phyloP scores from a whole-genome alignment of 2,113 vertebrate genomes.

The Seriola aureovittata region DNA sequence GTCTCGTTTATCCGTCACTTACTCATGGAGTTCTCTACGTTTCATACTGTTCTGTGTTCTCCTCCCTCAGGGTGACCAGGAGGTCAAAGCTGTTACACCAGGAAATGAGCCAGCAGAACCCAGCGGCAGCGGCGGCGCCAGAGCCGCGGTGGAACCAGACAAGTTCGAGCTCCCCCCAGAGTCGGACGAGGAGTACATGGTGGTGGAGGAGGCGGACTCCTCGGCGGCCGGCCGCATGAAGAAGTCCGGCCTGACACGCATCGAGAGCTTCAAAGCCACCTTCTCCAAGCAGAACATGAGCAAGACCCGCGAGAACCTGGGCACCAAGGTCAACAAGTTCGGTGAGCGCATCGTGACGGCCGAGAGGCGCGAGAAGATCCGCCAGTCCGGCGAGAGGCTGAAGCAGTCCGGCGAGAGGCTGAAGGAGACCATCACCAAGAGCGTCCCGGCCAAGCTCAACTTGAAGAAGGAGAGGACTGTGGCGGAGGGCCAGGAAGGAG shows the following conservation, averaged over 20 bases:
- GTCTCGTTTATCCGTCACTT: background rate
- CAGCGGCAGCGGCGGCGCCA: slow-evolving; percentile 61
- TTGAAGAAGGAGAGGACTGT: slow-evolving; percentile 88
- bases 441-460: slow-evolving; percentile 91
- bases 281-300: slow-evolving; percentile 96
- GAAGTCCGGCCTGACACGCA: slow-evolving; percentile 93
- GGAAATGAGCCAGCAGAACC: slow-evolving; percentile 79
- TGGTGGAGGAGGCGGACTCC: slow-evolving; percentile 89
- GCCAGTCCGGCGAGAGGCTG: slow-evolving; percentile 92
- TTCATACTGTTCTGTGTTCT: slow-evolving; percentile 17
- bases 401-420: slow-evolving; percentile 90
- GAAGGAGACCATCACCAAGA: slow-evolving; percentile 92
- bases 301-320: slow-evolving; percentile 95
- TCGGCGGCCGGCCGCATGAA: slow-evolving; percentile 87
- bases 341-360: slow-evolving; percentile 94
- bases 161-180: slow-evolving; percentile 87
- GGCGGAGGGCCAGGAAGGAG: slow-evolving; percentile 89
- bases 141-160: slow-evolving; percentile 82
- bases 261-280: slow-evolving; percentile 95
- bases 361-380: slow-evolving; percentile 93
- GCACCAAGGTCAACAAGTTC: slow-evolving; percentile 92
- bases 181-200: slow-evolving; percentile 96
- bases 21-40: background rate
- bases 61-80: slow-evolving; percentile 89
- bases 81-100: slow-evolving; percentile 86